Evolutionary conservation across 2,797 vertebrate species (phyloP), one percentile per base, ranked within the genome.

Genomic region (Geotrypetes seraphini): DNA sequence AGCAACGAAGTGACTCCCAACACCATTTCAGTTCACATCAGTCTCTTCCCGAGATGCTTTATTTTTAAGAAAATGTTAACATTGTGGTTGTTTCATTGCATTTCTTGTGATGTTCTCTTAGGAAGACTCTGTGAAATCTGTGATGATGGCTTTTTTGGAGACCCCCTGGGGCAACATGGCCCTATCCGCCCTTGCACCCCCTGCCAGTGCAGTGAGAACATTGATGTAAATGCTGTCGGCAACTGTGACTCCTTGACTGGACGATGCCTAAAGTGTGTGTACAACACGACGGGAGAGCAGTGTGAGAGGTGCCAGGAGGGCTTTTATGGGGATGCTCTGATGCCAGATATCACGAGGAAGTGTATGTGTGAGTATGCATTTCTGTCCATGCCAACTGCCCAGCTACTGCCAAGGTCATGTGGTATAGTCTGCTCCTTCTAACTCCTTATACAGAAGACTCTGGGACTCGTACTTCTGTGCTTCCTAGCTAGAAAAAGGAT

Each of bases 101-200:
- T n/a, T n/a, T n/a, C n/a, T 8, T 6, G 9, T n/a, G 0, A 0
- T 9, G 15, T 16, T 25, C 18, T 16, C 23, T n/a, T 42, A 96
- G 92, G 93, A 8, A 83, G 60, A 13, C 85, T 75, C 44, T 96
- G 93, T 17, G 88, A 96, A 64, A 71, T 78, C 47, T 97, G 93
- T 1, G 90, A 92, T 0, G 93, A 97, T 0, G 89, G 92, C 29
- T 91, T 84, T 73, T 85, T 89, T 0, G 93, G 93, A 3, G 88
- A 96, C 41, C 93, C 92, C 0, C 56, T 89, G 59, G 90, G 91
- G 20, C 66, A 63, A 37, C 72, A 69, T 0, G 87, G 83, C 1
- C 17, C 15, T 0, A 39, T 36, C 26, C 72, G 7, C 1, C 69
- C 73, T n/a, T 97, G 93, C 7, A 7, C 10, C 18, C 75, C 31